Conservation (phyloP, 1,140 invertebrate genomes). For the Aethina tumida region DNA sequence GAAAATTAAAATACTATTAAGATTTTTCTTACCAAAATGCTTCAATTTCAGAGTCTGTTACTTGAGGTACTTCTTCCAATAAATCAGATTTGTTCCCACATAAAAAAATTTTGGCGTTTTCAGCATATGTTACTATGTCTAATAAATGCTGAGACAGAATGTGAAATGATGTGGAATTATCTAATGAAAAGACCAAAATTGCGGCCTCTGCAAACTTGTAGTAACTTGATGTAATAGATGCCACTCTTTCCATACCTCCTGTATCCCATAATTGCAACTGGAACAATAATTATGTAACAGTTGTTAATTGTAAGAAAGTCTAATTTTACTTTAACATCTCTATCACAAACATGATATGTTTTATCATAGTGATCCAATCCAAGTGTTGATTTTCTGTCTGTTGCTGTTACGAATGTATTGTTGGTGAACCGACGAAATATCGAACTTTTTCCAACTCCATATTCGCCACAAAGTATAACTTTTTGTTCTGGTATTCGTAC, state of each 20-base stretch:
- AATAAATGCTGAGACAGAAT: conserved; percentile 82
- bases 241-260: conserved; percentile 87
- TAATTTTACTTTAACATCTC: conserved; percentile 62
- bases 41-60: conserved; percentile 83
- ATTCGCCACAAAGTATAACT: conserved; percentile 91
- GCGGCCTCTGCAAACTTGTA: conserved; percentile 91
- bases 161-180: conserved; percentile 85
- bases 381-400: conserved; percentile 77
- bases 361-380: conserved; percentile 86
- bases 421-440: conserved; percentile 84
- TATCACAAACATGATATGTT: conserved; percentile 61
- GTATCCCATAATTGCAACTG: conserved; percentile 90
- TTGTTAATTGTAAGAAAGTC: not conserved
- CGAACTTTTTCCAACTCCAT: conserved; percentile 90
- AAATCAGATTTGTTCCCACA: conserved; percentile 85
- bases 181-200: conserved; percentile 79
- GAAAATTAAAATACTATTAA: not conserved
- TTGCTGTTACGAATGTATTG: conserved; percentile 71
- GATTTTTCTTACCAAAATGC: conserved; percentile 61
- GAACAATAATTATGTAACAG: conserved; percentile 22
- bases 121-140: conserved; percentile 84
- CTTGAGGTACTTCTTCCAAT: conserved; percentile 57
- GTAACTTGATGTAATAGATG: conserved; percentile 86
- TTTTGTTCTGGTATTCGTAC: conserved; percentile 81
- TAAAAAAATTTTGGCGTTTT: conserved; percentile 87